Evolutionary conservation across 1,140 invertebrate genomes (phyloP).

Genomic region (Pristionchus pacificus): DNA sequence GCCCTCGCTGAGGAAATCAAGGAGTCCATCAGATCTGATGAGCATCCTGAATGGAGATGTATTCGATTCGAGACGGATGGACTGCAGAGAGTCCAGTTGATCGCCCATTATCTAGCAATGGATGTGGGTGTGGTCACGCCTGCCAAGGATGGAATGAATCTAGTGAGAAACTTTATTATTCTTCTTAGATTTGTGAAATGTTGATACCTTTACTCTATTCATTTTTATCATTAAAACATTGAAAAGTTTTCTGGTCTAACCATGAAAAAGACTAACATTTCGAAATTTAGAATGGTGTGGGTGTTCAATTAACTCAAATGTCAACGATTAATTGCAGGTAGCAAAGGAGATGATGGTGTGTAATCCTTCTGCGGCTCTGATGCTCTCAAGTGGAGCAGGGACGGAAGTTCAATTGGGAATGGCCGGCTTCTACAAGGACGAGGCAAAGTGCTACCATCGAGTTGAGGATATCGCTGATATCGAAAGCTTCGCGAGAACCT

Average conservation of each 20-base stretch:
- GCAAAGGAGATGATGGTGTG: constrained; percentile 55
- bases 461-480: constrained; percentile 48
- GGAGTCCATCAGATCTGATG: constrained; percentile 31
- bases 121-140: constrained; percentile 56
- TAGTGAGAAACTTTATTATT: constrained; percentile 15
- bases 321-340: too few species aligned
- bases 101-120: constrained; percentile 57
- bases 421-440: constrained; percentile 49
- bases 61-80: constrained; percentile 55
- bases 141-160: constrained; percentile 56
- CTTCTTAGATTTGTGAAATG: neutral
- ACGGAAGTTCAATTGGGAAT: constrained; percentile 55
- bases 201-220: neutral
- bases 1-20: constrained; percentile 52
- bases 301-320: too few species aligned
- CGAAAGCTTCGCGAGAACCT: constrained; percentile 49
- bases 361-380: constrained; percentile 48
- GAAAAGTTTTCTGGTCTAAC: too few species aligned
- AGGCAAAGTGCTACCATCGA: constrained; percentile 43
- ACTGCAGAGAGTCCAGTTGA: constrained; percentile 44
- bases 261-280: too few species aligned
- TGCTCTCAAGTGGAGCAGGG: constrained; percentile 54
- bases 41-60: constrained; percentile 53
- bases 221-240: too few species aligned
- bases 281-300: too few species aligned